phyloP scores from a whole-genome alignment of 2,888 invertebrate genomes.

The Biston stratarius region DNA sequence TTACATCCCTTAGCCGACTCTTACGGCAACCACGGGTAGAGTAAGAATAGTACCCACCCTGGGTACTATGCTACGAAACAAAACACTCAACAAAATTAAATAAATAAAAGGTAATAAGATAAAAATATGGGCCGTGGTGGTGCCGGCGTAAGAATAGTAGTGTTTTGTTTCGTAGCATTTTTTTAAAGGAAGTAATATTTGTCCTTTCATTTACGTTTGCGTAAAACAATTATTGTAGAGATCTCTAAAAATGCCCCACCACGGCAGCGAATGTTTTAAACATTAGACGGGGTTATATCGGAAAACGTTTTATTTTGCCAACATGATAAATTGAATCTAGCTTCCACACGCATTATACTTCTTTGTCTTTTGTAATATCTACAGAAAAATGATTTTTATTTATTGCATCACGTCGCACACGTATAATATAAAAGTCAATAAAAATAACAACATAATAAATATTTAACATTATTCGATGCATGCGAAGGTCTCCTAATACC shows the following conservation, averaged over 20 bases:
- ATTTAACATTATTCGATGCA: not conserved
- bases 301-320: conserved; percentile 57
- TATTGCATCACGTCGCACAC: conserved; percentile 12
- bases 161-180: no score
- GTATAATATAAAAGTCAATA: not conserved
- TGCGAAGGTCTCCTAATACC: no score
- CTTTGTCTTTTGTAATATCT: conserved; percentile 11
- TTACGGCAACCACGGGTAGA: no score
- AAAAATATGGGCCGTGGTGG: no score
- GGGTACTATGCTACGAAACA: no score
- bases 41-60: no score
- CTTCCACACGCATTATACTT: conserved; percentile 37
- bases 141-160: no score
- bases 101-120: no score
- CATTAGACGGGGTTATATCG: conserved; percentile 68
- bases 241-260: conserved; percentile 46
- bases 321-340: conserved; percentile 65
- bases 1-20: no score
- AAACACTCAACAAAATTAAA: no score
- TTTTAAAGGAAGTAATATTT: no score
- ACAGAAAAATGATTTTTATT: conserved; percentile 3
- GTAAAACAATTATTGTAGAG: not conserved
- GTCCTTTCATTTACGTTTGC: conserved; percentile 2
- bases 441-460: not conserved
- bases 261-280: conserved; percentile 72